Evolutionary conservation across 2,113 vertebrate species (phyloP), one percentile per base, ranked within the genome.

Genomic region (Sebastes fasciatus): DNA sequence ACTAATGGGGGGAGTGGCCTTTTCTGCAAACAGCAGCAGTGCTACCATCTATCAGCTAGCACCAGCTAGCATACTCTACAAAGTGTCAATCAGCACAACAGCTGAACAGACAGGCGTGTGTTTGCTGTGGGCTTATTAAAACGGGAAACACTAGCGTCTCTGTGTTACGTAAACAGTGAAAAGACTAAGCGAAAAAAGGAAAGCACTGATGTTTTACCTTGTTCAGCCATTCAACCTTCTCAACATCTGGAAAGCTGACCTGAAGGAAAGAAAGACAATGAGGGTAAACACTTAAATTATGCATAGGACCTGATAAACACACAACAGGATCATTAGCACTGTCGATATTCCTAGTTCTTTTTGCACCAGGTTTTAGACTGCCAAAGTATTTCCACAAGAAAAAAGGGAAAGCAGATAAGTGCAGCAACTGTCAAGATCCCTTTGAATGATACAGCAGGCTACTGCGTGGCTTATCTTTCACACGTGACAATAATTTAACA

Each of bases 181-280:
- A 48, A 72, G 19, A 16, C 21, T 17, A 65, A 26, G 46, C 0
- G 5, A 58, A 77, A 26, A 54, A 6, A 49, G 48, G 8, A 85
- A 52, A 62, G 4, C 12, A 17, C 0, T 92, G 11, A 70, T 61
- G 4, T 51, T 75, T 85, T 90, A 98, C 98, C 97, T 99, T 98
- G 88, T 99, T 99, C 26, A 99, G 94, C 97, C 97, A 99, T 75
- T 99, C 97, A 0, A 95, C 97, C 89, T 97, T 96, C 83, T 98
- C 98, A 79, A 98, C 96, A 23, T 99, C 97, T 19, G 96, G 97
- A 83, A 98, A 98, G 85, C 95, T 97, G 63, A 99, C 96, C 98
- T 99, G 90, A 34, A 78, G 10, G 62, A 63, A 8, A 64, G 7
- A 87, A 85, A 70, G 52, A 84, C 23, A 86, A 62, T 63, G 23